A percentile compares a stretch with the other conserved stretches of the same genome.
These are phyloP conservation scores for Sakesphorus luctuosus DNA, from an alignment of 2,113 vertebrate species.

Conservation along the genomic window DNA sequence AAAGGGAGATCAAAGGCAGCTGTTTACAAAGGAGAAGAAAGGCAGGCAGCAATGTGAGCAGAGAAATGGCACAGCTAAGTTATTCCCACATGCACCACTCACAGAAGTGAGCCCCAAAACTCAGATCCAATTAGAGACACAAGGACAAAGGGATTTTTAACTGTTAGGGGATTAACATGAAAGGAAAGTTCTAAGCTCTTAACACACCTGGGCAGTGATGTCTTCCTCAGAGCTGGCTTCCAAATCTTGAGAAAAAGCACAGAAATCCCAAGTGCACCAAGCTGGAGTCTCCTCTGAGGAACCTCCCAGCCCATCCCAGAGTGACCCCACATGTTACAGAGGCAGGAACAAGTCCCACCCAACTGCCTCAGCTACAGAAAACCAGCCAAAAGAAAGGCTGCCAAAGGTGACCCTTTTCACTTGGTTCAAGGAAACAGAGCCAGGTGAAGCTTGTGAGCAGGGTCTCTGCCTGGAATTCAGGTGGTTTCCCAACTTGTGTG, in stretches of 20 bases:
- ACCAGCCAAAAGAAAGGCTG: not conserved
- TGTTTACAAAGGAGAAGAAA: slow-evolving; percentile 29
- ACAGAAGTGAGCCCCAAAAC: not conserved
- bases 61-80: not conserved
- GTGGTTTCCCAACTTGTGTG: not conserved
- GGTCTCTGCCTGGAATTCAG: not conserved
- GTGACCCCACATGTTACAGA: not conserved
- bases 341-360: not conserved
- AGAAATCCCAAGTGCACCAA: not conserved
- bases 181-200: not conserved
- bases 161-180: not conserved
- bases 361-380: not conserved
- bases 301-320: not conserved
- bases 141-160: not conserved
- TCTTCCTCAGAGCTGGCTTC: not conserved
- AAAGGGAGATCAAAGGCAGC: slow-evolving; percentile 56
- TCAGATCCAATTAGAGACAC: not conserved
- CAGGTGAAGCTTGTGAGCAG: not conserved
- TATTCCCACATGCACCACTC: slow-evolving; percentile 14
- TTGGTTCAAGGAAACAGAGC: not conserved
- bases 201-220: not conserved
- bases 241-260: not conserved
- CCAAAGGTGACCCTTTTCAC: not conserved
- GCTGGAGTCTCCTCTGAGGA: not conserved
- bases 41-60: not conserved